Conservation (phyloP, 2,888 invertebrate genomes). For the Nephrotoma guestfalica region DNA sequence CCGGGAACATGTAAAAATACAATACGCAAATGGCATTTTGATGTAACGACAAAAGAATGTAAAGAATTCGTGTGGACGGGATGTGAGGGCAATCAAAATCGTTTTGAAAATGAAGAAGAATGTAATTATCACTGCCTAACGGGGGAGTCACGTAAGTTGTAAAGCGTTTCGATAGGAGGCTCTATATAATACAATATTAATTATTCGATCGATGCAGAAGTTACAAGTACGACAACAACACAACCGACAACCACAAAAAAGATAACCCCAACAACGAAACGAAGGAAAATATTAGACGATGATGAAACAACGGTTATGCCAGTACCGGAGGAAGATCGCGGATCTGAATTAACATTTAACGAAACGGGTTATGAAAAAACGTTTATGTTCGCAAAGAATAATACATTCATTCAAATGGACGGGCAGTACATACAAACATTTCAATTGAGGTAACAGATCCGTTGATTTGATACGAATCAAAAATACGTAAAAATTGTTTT, state of each 20-base stretch:
- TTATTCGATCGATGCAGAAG: background rate
- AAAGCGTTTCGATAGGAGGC: background rate
- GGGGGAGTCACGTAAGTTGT: slow-evolving; percentile 38
- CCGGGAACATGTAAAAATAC: slow-evolving; percentile 46
- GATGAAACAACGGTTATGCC: slow-evolving; percentile 33
- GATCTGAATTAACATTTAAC: slow-evolving; percentile 67
- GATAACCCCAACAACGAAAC: slow-evolving; percentile 25
- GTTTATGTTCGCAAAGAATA: slow-evolving; percentile 85
- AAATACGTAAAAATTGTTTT: background rate
- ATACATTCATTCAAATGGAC: slow-evolving; percentile 80
- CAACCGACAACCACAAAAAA: slow-evolving; percentile 37
- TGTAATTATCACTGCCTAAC: slow-evolving; percentile 45
- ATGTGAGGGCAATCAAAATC: slow-evolving; percentile 48
- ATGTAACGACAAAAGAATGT: slow-evolving; percentile 41
- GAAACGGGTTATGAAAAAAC: slow-evolving; percentile 72
- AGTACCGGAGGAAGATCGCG: slow-evolving; percentile 57
- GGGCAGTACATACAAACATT: slow-evolving; percentile 82
- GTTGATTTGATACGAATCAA: slow-evolving; percentile 46
- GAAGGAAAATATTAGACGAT: slow-evolving; percentile 9
- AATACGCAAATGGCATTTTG: slow-evolving; percentile 53
- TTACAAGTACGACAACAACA: slow-evolving; percentile 33
- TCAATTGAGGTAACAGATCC: slow-evolving; percentile 67
- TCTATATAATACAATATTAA: background rate
- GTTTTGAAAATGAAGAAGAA: slow-evolving; percentile 50
- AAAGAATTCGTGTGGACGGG: slow-evolving; percentile 52